phyloP scores from a whole-genome alignment of 2,888 invertebrate genomes.

The Steinernema scapterisci region DNA sequence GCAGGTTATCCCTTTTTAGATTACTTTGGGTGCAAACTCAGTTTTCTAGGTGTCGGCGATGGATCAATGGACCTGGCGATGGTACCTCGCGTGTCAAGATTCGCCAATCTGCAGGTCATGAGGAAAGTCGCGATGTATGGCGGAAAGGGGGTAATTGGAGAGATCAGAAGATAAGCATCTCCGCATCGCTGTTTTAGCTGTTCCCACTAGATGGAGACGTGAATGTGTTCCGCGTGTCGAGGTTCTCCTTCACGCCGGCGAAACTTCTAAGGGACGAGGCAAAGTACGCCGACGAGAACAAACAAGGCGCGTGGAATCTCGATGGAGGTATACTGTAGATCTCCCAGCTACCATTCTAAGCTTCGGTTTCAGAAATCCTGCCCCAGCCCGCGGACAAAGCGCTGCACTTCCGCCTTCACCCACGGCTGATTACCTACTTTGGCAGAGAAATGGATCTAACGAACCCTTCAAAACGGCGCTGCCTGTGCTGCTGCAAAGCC shows the following conservation, averaged over 20 bases:
- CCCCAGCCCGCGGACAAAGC: constrained; percentile 60
- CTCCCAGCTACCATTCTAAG: neutral
- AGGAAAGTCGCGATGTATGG: constrained; percentile 65
- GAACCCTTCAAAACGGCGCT: constrained; percentile 55
- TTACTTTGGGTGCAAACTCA: constrained; percentile 37
- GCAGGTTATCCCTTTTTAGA: constrained; percentile 37
- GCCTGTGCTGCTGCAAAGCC: constrained; percentile 42
- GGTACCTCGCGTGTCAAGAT: constrained; percentile 60
- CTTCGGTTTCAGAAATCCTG: constrained; percentile 34
- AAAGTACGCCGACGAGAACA: constrained; percentile 42
- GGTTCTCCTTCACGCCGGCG: constrained; percentile 62
- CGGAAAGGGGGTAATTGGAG: constrained; percentile 53
- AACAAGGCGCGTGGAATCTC: constrained; percentile 64
- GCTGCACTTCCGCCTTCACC: constrained; percentile 62
- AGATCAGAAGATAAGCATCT: neutral
- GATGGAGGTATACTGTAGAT: constrained; percentile 47
- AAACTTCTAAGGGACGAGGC: constrained; percentile 37
- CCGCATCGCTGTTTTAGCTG: constrained; percentile 32
- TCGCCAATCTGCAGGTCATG: constrained; percentile 63
- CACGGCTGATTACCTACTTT: constrained; percentile 63
- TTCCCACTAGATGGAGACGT: constrained; percentile 39
- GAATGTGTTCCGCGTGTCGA: constrained; percentile 59
- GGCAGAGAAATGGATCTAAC: constrained; percentile 62
- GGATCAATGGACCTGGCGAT: constrained; percentile 64
- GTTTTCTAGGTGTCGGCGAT: constrained; percentile 57